phyloP scores from a whole-genome alignment of 2,797 vertebrate genomes.

The Enteromius afrohamiltoni region DNA sequence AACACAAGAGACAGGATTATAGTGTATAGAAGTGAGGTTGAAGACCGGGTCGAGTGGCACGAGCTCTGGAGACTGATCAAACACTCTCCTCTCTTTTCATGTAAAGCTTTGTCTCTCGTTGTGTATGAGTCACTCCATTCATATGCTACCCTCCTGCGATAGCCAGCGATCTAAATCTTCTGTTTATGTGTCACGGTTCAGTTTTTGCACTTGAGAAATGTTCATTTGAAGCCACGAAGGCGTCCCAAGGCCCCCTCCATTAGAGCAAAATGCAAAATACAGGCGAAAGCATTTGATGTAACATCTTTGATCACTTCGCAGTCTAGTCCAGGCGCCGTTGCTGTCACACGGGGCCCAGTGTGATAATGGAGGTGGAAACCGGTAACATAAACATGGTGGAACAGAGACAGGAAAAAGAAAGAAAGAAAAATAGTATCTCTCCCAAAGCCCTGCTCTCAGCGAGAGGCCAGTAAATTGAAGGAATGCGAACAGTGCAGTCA shows the following conservation, averaged over 20 bases:
- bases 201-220: constrained; percentile 53
- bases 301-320: constrained; percentile 58
- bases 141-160: constrained; percentile 36
- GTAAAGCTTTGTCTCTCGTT: constrained; percentile 21
- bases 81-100: constrained; percentile 8
- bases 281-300: constrained; percentile 55
- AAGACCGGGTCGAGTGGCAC: constrained; percentile 36
- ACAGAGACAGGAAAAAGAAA: constrained; percentile 45
- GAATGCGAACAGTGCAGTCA: constrained; percentile 50
- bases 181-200: constrained; percentile 54
- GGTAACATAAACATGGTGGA: constrained; percentile 58
- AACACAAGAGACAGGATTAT: constrained; percentile 46
- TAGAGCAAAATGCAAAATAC: constrained; percentile 53
- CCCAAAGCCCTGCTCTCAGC: constrained; percentile 36
- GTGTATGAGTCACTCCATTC: constrained; percentile 43
- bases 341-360: constrained; percentile 51
- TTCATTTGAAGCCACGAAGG: constrained; percentile 42
- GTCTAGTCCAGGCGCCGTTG: constrained; percentile 57
- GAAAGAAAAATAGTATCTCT: constrained; percentile 19
- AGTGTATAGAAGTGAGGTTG: constrained; percentile 36
- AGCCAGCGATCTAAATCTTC: constrained; percentile 55
- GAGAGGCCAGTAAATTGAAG: constrained; percentile 50
- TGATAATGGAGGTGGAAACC: constrained; percentile 59
- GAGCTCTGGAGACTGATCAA: constrained; percentile 41
- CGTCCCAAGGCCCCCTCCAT: constrained; percentile 41